Evolutionary conservation across 2,888 invertebrate genomes (phyloP).

Genomic region (Pogonocherus hispidulus): DNA sequence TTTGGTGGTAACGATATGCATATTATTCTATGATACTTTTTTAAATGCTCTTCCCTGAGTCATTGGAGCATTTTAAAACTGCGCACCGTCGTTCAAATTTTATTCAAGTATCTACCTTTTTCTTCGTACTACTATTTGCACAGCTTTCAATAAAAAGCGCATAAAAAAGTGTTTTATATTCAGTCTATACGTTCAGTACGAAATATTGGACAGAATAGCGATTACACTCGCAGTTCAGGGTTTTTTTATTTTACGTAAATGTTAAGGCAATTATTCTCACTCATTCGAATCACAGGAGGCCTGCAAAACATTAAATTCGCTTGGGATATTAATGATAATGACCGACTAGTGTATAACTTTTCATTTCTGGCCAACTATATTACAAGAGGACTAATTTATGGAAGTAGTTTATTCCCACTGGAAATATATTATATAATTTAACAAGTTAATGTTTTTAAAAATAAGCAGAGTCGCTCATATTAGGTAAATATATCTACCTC

Average conservation of each 20-base stretch:
- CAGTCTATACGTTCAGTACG: not conserved
- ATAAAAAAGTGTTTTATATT: not conserved
- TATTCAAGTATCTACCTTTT: not conserved
- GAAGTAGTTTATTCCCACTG: not conserved
- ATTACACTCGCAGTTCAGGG: not conserved
- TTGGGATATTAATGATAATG: not conserved
- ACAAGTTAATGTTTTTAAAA: too few species aligned
- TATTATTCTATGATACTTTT: too few species aligned
- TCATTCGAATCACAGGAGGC: not conserved
- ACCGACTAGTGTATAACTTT: not conserved
- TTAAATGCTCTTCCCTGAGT: too few species aligned
- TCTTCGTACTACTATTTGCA: too few species aligned
- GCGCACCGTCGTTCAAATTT: too few species aligned
- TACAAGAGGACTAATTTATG: not conserved
- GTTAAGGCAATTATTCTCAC: not conserved
- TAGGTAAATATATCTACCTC: too few species aligned
- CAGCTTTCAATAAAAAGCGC: not conserved
- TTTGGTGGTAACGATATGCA: too few species aligned
- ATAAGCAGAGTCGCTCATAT: too few species aligned
- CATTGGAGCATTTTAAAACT: too few species aligned
- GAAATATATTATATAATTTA: not conserved
- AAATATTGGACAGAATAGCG: not conserved
- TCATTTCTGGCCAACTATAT: not conserved
- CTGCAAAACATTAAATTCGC: not conserved
- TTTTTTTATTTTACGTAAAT: too few species aligned